Base-by-base conservation (phyloP, 2,888 invertebrate genomes). In the Heteromyza rotundicornis region DNA sequence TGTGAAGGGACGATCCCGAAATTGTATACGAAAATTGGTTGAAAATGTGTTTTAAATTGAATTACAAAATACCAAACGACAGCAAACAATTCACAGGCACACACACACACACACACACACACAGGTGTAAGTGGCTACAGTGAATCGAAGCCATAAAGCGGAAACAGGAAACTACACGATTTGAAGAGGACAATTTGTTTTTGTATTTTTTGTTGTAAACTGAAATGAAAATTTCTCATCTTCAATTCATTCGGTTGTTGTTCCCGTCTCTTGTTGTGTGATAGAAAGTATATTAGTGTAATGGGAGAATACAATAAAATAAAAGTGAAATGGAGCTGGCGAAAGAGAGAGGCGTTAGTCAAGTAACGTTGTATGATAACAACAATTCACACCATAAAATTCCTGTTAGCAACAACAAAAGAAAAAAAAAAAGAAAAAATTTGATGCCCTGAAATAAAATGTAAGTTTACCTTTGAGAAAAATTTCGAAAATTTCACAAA, bases 401-500 rank as follows among this genome's bases (percentile, higher is more conserved):
- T 52, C 52, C 52, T 52, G 16, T 40, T 16, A 52, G 17, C 20
- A 16, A 59, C 59, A 59, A 53, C 55, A 35, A 32, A 14, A 53
- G 16, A 3, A 54, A 27, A 27, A 7, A 27, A 8, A n/a, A 14
- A 40, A 40, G 40, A 40, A 40, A 27, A 27, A 27, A 14, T 27
- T 2, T 35, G 27, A 24, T 32, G 14, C 17, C 10, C 16, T 40
- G 40, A 57, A 58, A 58, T 58, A 58, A 58, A 58, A 58, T 52
- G 24, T 58, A 27, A 58, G 51, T 23, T 52, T 52, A 36, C 58
- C 58, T 58, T 58, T 36, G 58, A 58, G 58, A 19, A 36, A 52
- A 10, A 58, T 52, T 17, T 24, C n/a, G n/a, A 23, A n/a, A 54
- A 20, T 17, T 44, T n/a, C 44, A 56, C 56, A 56, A 22, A 56